phyloP scores from a whole-genome alignment of 2,888 invertebrate species.

The Nomada ferruginata region DNA sequence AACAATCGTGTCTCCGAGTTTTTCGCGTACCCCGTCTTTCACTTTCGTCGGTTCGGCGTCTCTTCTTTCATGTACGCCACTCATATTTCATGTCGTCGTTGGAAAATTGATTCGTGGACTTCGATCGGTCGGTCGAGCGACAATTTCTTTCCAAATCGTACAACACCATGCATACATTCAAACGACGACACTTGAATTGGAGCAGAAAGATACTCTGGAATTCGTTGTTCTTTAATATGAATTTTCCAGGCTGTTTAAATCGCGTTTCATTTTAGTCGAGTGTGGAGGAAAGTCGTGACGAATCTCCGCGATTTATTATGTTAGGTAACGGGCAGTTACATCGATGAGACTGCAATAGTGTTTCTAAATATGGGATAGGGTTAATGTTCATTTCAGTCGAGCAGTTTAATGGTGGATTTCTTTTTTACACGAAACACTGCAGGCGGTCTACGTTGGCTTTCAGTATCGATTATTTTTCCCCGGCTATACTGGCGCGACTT shows the following conservation, averaged over 20 bases:
- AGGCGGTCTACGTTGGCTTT: background rate
- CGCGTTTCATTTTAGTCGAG: background rate
- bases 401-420: background rate
- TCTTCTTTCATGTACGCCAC: constrained; percentile 1
- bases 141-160: background rate
- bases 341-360: background rate
- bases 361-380: background rate
- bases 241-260: background rate
- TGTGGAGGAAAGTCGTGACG: background rate
- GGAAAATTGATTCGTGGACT: background rate
- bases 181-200: too few relatives aligned
- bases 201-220: too few relatives aligned
- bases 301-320: background rate
- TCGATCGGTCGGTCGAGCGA: background rate
- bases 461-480: constrained; percentile 34
- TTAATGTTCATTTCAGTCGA: too few relatives aligned
- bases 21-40: constrained; percentile 49
- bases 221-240: background rate
- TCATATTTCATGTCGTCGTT: background rate
- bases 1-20: constrained; percentile 47
- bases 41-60: constrained; percentile 43
- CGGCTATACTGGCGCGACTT: constrained; percentile 16
- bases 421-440: constrained; percentile 15
- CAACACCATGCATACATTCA: too few relatives aligned
- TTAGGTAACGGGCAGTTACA: background rate